Evolutionary conservation across 2,113 vertebrate species (phyloP), one percentile per base, ranked within the genome.

Genomic region (Notothenia rossii): DNA sequence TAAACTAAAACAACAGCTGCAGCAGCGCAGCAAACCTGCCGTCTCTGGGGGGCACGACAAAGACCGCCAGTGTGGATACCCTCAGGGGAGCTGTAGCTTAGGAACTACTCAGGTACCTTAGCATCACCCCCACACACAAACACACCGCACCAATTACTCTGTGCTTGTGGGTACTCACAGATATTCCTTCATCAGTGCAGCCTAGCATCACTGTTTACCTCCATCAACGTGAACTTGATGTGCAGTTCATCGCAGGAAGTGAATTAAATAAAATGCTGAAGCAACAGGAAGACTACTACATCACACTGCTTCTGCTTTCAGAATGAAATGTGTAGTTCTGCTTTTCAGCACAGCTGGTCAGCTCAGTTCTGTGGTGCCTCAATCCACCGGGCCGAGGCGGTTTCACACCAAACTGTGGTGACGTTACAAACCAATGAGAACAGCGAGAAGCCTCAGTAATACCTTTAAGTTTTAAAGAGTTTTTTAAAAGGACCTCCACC

Each of bases 1-100:
- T 82, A 97, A 96, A 87, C 89, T 97, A 87, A 97, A 96, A 93
- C 97, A 97, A 13, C 97, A 97, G 82, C 94, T 97, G 82, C 97
- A 97, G 92, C 93, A 94, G 72, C 82, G 84, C 72, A 83, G 69
- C 80, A 93, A 90, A 82, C 88, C 95, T 74, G 94, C 93, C 0
- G 95, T 94, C 88, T 94, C 96, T 0, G 93, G 93, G 18, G 94
- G 94, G 43, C 94, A 86, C 45, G 96, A 96, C 20, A 95, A 93
- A 87, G 96, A 96, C 60, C 76, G 89, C 76, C 94, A 92, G 75
- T 94, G 88, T 72, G 77, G 66, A 45, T 91, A 93, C 5, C 91
- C 90, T 22, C 95, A 94, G 8, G 94, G 95, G 87, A 94, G 56
- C 81, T 73, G 91, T 85, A 89, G 75, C 90, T 70, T 92, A 78